These are phyloP conservation scores for Nysson spinosus DNA, from an alignment of 2,888 invertebrate genomes.

Conservation along the genomic window DNA sequence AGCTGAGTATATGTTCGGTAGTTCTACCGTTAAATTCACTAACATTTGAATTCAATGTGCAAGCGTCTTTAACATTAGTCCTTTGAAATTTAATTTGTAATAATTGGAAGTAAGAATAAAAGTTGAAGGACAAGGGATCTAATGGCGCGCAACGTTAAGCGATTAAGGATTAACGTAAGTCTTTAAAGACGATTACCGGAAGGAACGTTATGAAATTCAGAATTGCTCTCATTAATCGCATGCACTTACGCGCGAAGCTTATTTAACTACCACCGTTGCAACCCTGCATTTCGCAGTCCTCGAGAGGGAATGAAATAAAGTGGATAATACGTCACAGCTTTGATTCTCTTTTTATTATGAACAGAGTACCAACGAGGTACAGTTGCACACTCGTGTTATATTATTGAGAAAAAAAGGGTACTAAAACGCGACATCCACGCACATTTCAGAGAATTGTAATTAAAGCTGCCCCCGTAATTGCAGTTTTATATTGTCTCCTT, in stretches of 20 bases:
- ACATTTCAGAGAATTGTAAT: slow-evolving; percentile 2
- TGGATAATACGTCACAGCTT: slow-evolving; percentile 1
- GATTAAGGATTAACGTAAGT: too few species aligned
- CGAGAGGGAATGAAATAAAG: not conserved
- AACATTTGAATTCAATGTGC: too few species aligned
- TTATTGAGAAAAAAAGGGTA: not conserved
- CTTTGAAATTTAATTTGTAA: too few species aligned
- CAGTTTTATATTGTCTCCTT: not conserved
- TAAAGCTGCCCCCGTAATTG: not conserved
- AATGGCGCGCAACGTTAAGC: too few species aligned
- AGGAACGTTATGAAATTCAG: too few species aligned
- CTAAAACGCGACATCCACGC: not conserved
- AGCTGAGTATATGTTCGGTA: too few species aligned
- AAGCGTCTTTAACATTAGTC: too few species aligned
- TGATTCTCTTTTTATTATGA: not conserved
- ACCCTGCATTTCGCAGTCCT: not conserved
- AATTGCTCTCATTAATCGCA: not conserved
- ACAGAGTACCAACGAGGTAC: not conserved
- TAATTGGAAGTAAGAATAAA: too few species aligned
- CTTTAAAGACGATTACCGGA: too few species aligned
- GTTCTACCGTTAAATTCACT: too few species aligned
- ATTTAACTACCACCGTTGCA: not conserved
- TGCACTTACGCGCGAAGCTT: not conserved
- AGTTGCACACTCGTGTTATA: not conserved
- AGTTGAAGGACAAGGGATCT: too few species aligned